Percentiles rank a stretch among this genome's conserved stretches.
phyloP scores from a whole-genome alignment of 2,888 invertebrate species.

The Heliconius sara region DNA sequence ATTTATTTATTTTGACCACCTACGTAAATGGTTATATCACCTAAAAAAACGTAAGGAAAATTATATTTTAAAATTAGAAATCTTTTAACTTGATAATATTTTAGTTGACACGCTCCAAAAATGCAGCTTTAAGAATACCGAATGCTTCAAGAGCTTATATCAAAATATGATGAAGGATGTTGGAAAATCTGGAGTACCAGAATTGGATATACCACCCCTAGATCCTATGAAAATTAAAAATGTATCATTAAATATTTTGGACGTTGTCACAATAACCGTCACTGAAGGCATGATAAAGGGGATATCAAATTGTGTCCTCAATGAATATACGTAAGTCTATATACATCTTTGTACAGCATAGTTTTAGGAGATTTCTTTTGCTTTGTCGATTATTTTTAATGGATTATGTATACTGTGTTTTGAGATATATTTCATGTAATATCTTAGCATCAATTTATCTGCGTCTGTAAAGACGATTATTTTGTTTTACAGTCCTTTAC shows the following conservation, averaged over 20 bases:
- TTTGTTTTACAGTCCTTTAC: no score
- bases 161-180: slow-evolving; percentile 26
- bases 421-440: no score
- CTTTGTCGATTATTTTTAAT: not conserved
- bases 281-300: slow-evolving; percentile 35
- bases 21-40: not conserved
- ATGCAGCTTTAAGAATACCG: slow-evolving; percentile 42
- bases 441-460: no score
- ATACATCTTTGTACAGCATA: not conserved
- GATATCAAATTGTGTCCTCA: slow-evolving; percentile 33
- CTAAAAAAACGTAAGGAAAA: not conserved
- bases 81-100: not conserved
- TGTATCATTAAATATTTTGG: slow-evolving; percentile 30
- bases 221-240: slow-evolving; percentile 41
- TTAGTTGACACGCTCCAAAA: slow-evolving; percentile 23
- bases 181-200: slow-evolving; percentile 22
- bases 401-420: no score
- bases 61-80: not conserved
- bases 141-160: slow-evolving; percentile 35
- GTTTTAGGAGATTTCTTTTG: not conserved
- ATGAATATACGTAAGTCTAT: slow-evolving; percentile 38
- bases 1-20: not conserved
- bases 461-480: no score
- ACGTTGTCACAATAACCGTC: slow-evolving; percentile 32
- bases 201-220: slow-evolving; percentile 30